These are phyloP conservation scores for Macheiramphus alcinus DNA, from an alignment of 2,113 vertebrate species.

Conservation along the genomic window DNA sequence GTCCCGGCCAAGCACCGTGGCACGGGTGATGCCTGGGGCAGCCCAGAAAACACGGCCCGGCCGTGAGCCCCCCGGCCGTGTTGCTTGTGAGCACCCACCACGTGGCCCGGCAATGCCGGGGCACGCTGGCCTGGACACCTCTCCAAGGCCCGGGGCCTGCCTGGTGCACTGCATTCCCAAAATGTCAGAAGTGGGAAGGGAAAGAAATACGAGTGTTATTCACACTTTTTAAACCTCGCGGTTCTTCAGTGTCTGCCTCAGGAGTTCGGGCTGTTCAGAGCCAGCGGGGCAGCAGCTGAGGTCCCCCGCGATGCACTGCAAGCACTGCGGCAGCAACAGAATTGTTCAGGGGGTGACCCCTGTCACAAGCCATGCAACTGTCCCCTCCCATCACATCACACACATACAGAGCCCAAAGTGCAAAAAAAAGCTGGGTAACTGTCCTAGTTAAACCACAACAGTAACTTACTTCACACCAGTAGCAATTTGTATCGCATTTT, in stretches of 20 bases:
- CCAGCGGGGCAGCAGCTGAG: not conserved
- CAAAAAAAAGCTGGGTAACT: too few species aligned
- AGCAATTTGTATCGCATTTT: rapidly evolving
- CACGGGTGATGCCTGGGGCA: not conserved
- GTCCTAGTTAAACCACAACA: too few species aligned
- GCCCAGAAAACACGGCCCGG: rapidly evolving
- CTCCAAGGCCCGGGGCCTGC: rapidly evolving
- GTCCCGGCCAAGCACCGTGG: not conserved
- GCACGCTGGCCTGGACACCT: rapidly evolving
- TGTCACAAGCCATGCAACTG: rapidly evolving
- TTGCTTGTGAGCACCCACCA: too few species aligned
- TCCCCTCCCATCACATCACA: rapidly evolving
- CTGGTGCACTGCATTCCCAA: rapidly evolving
- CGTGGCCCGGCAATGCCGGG: rapidly evolving
- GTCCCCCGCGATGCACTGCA: rapidly evolving
- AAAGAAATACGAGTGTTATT: not conserved
- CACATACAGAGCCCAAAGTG: rapidly evolving
- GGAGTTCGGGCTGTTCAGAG: not conserved
- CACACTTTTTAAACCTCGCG: not conserved
- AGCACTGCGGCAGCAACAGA: not conserved
- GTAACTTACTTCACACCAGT: too few species aligned
- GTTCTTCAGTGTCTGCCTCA: rapidly evolving
- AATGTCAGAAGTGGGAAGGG: rapidly evolving
- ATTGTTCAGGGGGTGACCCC: not conserved
- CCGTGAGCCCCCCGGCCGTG: rapidly evolving